Conservation (phyloP, 1,140 invertebrate genomes). For the Triops longicaudatus region DNA sequence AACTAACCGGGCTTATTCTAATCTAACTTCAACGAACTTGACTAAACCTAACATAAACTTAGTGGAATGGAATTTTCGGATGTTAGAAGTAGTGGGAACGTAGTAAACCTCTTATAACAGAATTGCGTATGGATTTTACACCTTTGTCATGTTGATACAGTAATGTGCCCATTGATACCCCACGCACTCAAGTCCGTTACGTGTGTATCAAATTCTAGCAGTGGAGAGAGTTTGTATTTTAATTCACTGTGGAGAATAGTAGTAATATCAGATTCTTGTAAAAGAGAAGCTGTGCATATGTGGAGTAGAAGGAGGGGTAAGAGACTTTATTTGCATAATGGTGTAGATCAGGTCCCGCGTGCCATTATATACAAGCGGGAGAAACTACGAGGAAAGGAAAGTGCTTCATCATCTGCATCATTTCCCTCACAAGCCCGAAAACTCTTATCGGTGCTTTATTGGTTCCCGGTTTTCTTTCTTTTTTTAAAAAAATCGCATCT, state of each 20-base stretch:
- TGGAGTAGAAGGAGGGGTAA: not conserved
- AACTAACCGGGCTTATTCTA: no score
- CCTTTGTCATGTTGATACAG: not conserved
- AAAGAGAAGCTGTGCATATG: not conserved
- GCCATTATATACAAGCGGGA: not conserved
- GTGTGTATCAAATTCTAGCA: not conserved
- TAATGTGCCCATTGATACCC: not conserved
- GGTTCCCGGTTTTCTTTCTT: no score
- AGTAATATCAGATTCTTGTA: not conserved
- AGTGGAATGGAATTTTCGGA: no score
- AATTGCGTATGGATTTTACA: not conserved
- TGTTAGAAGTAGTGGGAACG: no score
- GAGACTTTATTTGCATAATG: not conserved
- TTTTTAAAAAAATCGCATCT: not conserved
- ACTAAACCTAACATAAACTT: no score
- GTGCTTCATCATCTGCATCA: not conserved
- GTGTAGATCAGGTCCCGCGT: not conserved
- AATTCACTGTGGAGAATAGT: not conserved
- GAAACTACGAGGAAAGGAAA: slow-evolving; percentile 3
- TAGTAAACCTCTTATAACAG: no score
- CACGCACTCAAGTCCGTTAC: not conserved
- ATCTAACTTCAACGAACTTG: no score
- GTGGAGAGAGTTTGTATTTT: not conserved
- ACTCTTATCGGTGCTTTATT: not conserved
- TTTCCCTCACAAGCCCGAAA: not conserved